Percentiles rank a stretch among this genome's conserved stretches.
phyloP scores from a whole-genome alignment of 2,888 invertebrate species.

The Oscheius sp. region DNA sequence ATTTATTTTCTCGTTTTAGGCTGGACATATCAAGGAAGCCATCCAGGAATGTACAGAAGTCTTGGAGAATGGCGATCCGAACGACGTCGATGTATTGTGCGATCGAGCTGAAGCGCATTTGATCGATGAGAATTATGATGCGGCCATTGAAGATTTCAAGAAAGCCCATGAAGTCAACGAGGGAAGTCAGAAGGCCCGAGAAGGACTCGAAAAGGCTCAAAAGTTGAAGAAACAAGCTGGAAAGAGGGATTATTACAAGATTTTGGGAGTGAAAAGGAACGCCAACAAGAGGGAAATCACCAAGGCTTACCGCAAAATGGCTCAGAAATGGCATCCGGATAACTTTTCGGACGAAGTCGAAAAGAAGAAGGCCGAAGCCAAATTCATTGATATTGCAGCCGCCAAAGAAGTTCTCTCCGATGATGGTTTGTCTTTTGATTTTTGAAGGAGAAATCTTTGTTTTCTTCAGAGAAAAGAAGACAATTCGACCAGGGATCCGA shows the following conservation, averaged over 20 bases:
- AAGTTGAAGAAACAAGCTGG: constrained; percentile 90
- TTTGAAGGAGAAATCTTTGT: not conserved
- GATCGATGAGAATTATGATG: constrained; percentile 87
- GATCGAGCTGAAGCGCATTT: constrained; percentile 92
- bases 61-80: constrained; percentile 78
- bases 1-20: constrained; percentile 72
- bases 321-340: constrained; percentile 99
- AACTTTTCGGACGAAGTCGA: constrained; percentile 84
- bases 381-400: constrained; percentile 96
- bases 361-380: constrained; percentile 83
- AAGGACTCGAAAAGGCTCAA: constrained; percentile 87
- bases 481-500: constrained; percentile 94
- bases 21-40: constrained; percentile 80
- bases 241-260: constrained; percentile 95
- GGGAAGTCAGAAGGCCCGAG: constrained; percentile 82
- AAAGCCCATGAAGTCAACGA: constrained; percentile 86
- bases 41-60: constrained; percentile 83
- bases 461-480: constrained; percentile 84
- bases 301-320: constrained; percentile 94
- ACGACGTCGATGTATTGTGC: constrained; percentile 81
- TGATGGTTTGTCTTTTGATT: constrained; percentile 72
- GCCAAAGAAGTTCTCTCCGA: constrained; percentile 91
- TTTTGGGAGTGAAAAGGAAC: constrained; percentile 86
- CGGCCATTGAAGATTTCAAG: constrained; percentile 87
- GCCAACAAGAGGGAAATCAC: constrained; percentile 91